These are phyloP conservation scores for Polymixis flavicincta DNA, from an alignment of 2,888 invertebrate species.

Conservation along the genomic window DNA sequence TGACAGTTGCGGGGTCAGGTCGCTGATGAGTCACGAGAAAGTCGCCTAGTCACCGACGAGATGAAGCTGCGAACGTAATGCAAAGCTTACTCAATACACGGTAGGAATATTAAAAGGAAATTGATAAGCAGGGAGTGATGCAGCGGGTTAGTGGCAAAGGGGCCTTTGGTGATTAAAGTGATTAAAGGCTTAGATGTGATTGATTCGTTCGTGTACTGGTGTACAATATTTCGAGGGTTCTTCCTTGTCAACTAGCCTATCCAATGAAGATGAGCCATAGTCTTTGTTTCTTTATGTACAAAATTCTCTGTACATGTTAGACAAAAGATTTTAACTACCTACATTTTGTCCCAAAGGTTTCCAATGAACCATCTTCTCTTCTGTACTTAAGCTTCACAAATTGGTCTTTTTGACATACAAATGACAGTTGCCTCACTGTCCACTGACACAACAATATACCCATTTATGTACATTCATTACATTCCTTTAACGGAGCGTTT, in stretches of 20 bases:
- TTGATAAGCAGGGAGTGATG: constrained; percentile 56
- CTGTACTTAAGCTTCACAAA: constrained; percentile 9
- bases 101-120: constrained; percentile 48
- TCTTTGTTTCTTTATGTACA: background rate
- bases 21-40: constrained; percentile 65
- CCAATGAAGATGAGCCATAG: background rate
- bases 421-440: constrained; percentile 22
- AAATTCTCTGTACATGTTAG: background rate
- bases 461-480: constrained; percentile 21
- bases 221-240: background rate
- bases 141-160: constrained; percentile 40
- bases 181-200: constrained; percentile 37
- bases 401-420: constrained; percentile 27
- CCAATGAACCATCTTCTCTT: background rate
- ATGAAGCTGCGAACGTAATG: constrained; percentile 43
- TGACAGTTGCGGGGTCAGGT: constrained; percentile 51
- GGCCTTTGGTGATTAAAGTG: constrained; percentile 22
- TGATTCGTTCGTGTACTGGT: constrained; percentile 4
- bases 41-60: constrained; percentile 55
- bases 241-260: background rate
- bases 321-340: background rate
- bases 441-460: constrained; percentile 11
- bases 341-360: background rate
- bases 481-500: constrained; percentile 34
- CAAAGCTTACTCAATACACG: constrained; percentile 44